Percentiles rank a stretch among this genome's conserved stretches.
Evolutionary conservation across 2,888 invertebrate genomes (phyloP).

Genomic region (Stenoptilia bipunctidactyla): DNA sequence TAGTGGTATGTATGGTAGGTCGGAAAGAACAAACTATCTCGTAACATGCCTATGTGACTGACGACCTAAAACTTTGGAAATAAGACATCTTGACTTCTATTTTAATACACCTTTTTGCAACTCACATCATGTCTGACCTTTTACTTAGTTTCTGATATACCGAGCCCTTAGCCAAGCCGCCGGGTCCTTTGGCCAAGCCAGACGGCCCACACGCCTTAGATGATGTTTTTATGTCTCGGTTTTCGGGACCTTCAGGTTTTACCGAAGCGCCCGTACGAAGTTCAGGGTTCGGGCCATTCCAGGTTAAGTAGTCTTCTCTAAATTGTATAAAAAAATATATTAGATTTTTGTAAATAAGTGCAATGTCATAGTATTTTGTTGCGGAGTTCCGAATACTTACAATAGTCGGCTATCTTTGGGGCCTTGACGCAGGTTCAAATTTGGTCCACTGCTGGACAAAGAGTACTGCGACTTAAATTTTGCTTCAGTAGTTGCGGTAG

Average conservation of each 20-base stretch:
- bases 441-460: conserved; percentile 75
- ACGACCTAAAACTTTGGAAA: no score
- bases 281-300: conserved; percentile 84
- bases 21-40: no score
- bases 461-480: conserved; percentile 74
- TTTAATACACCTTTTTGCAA: no score
- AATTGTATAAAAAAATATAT: no score
- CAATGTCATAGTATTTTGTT: no score
- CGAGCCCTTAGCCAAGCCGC: conserved; percentile 82
- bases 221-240: conserved; percentile 32
- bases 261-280: conserved; percentile 71
- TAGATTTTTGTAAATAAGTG: no score
- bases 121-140: conserved; percentile 50
- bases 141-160: conserved; percentile 78
- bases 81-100: no score
- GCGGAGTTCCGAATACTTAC: conserved; percentile 79
- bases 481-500: conserved; percentile 46
- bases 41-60: no score
- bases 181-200: conserved; percentile 72
- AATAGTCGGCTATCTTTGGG: conserved; percentile 82
- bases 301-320: conserved; percentile 87
- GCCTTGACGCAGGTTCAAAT: conserved; percentile 80
- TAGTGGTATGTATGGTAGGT: no score
- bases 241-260: conserved; percentile 59
- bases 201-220: conserved; percentile 19